phyloP scores from a whole-genome alignment of 2,888 invertebrate genomes.

The Athripsodes cinereus region DNA sequence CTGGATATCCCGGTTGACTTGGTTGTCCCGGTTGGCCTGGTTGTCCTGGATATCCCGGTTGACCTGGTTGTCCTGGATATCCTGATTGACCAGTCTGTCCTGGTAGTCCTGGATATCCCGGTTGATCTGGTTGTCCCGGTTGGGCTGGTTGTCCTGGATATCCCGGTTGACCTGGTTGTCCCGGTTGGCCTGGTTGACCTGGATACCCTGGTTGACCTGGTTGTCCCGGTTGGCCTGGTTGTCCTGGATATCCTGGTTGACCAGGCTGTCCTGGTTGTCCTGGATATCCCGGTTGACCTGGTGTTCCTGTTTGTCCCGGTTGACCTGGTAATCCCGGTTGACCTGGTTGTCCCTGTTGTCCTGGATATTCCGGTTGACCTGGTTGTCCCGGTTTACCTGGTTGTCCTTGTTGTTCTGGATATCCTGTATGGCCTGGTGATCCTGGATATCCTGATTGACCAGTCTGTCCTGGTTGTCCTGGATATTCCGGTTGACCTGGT shows the following conservation, averaged over 20 bases:
- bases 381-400: conserved; percentile 26
- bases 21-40: background rate
- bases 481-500: conserved; percentile 22
- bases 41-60: conserved; percentile 6
- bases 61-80: conserved; percentile 19
- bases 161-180: conserved; percentile 27
- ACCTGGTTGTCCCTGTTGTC: conserved; percentile 28
- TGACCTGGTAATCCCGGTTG: conserved; percentile 18
- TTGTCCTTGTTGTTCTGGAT: conserved; percentile 15
- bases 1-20: conserved; percentile 20
- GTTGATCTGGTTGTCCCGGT: conserved; percentile 7
- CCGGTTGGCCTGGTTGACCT: conserved; percentile 33
- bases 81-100: conserved; percentile 24
- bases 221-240: conserved; percentile 33
- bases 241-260: conserved; percentile 32
- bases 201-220: conserved; percentile 30
- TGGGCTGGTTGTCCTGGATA: conserved; percentile 7
- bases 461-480: conserved; percentile 25
- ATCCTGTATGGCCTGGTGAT: conserved; percentile 15
- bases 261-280: conserved; percentile 32
- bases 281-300: conserved; percentile 24
- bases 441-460: conserved; percentile 40
- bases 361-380: conserved; percentile 33
- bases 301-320: conserved; percentile 9
- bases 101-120: conserved; percentile 7